A percentile compares a stretch with the other conserved stretches of the same genome.
Evolutionary conservation across 2,797 vertebrate species (phyloP).

Genomic region (Lateolabrax maculatus): DNA sequence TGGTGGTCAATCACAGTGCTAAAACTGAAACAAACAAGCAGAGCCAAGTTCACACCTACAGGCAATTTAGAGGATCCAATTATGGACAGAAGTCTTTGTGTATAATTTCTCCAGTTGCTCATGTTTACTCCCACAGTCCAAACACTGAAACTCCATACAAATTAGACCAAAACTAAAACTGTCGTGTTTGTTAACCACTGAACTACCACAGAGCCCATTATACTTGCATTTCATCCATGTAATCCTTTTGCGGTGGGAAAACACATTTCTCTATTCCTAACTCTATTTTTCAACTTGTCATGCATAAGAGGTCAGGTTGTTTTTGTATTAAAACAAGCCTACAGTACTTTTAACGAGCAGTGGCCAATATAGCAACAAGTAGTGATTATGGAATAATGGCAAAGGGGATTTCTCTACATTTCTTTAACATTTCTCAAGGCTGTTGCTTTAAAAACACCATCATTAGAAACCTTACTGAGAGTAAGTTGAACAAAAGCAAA

Average conservation of each 20-base stretch:
- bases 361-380: background rate
- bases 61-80: constrained; percentile 9
- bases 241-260: background rate
- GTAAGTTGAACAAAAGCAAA: background rate
- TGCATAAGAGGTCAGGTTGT: background rate
- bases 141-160: background rate
- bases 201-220: background rate
- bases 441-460: background rate
- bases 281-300: background rate
- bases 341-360: background rate
- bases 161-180: background rate
- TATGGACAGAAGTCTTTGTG: background rate
- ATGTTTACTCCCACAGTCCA: constrained; percentile 4
- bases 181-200: background rate
- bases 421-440: background rate
- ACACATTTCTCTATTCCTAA: background rate
- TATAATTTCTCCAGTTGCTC: background rate
- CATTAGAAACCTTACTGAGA: background rate
- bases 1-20: background rate
- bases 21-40: constrained; percentile 3
- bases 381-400: background rate
- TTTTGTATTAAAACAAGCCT: background rate
- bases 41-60: constrained; percentile 16
- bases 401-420: background rate
- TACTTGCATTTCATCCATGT: background rate